Percentiles rank a stretch among this genome's conserved stretches.
Evolutionary conservation across 2,888 invertebrate genomes (phyloP).

Genomic region (Xestia sexstrigata): DNA sequence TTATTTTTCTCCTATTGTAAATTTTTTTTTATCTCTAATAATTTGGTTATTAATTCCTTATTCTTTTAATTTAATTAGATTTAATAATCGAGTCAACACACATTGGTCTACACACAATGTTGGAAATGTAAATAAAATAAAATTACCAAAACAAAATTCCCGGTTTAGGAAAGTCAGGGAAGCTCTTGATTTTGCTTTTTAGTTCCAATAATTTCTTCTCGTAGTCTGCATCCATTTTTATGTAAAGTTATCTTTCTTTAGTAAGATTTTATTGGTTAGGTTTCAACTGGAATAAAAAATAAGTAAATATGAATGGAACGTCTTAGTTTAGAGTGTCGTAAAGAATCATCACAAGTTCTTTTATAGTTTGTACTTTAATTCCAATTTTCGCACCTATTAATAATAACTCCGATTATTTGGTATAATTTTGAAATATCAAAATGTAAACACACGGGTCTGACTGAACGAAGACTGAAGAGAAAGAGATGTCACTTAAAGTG

Average conservation of each 20-base stretch:
- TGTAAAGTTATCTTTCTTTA: not conserved
- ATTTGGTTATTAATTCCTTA: no score
- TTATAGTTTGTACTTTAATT: not conserved
- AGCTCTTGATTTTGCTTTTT: conserved; percentile 92
- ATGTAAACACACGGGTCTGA: conserved; percentile 22
- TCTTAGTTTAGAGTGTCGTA: not conserved
- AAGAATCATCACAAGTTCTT: not conserved
- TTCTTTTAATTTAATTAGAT: no score
- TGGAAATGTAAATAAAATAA: not conserved
- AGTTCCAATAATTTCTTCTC: conserved; percentile 91
- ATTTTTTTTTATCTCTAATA: no score
- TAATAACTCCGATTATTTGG: not conserved
- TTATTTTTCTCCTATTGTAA: no score
- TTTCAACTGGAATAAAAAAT: conserved; percentile 34
- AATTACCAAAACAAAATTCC: conserved; percentile 95
- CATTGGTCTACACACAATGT: not conserved
- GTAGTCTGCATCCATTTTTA: conserved; percentile 78
- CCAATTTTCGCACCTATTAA: not conserved
- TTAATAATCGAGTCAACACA: not conserved
- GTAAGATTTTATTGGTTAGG: conserved; percentile 5
- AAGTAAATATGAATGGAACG: conserved; percentile 19
- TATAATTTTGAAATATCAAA: not conserved
- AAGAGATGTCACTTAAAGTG: no score
- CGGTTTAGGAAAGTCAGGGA: conserved; percentile 96
- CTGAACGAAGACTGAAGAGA: no score